Evolutionary conservation across 2,888 invertebrate genomes (phyloP).

Genomic region (Nomada fabriciana): DNA sequence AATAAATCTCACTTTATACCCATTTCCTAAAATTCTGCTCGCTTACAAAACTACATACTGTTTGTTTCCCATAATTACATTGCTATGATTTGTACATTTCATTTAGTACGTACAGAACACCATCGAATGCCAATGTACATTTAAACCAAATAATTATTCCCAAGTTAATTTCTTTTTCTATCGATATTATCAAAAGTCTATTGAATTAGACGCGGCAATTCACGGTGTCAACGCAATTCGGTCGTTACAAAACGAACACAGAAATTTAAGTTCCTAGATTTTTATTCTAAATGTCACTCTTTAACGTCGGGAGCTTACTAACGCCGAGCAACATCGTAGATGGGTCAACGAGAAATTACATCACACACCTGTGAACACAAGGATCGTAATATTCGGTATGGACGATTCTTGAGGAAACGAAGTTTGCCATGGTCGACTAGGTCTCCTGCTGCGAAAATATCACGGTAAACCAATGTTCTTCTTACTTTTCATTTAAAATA

Average conservation of each 20-base stretch:
- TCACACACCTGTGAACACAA: constrained; percentile 37
- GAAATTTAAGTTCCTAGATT: background rate
- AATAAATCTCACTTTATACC: background rate
- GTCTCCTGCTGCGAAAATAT: constrained; percentile 19
- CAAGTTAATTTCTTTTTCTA: too few species aligned
- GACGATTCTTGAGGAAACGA: constrained; percentile 34
- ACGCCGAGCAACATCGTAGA: constrained; percentile 9
- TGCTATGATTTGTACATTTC: too few species aligned
- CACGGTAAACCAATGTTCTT: constrained; percentile 38
- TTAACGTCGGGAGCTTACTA: constrained; percentile 4
- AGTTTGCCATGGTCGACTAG: constrained; percentile 25
- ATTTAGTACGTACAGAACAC: too few species aligned
- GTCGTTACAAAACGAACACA: background rate
- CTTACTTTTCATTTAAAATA: constrained; percentile 7
- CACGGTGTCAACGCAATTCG: too few species aligned
- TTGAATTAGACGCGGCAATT: too few species aligned
- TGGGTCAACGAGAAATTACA: constrained; percentile 49
- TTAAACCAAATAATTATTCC: too few species aligned
- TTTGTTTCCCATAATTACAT: too few species aligned
- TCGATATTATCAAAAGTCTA: too few species aligned
- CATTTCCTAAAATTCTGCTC: too few species aligned
- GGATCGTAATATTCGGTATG: constrained; percentile 5
- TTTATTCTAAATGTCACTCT: background rate
- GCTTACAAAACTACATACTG: too few species aligned
- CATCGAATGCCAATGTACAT: too few species aligned